Base-by-base conservation (phyloP, 2,113 vertebrate species). In the Hippocampus guttulatus region DNA sequence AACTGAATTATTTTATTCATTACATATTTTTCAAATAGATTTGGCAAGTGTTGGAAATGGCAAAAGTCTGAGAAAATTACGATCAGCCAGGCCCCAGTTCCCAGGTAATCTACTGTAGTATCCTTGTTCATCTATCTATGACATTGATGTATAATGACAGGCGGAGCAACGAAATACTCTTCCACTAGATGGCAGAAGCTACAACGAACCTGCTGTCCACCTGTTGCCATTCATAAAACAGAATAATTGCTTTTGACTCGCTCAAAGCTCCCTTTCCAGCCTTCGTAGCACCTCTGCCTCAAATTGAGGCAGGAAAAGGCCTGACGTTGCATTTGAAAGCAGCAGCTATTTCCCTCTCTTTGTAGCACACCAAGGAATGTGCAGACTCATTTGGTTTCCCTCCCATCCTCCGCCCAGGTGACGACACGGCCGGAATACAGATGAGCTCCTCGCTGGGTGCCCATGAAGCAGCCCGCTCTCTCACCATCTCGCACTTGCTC, bases 351-450 rank as follows among this genome's bases (percentile, higher is more conserved):
- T 70, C 81, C 73, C 70, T 85, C 87, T 73, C 85, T 87, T 86
- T 90, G 88, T 89, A 88, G 83, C 88, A 90, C 88, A 91, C 88
- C 81, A 80, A 83, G 76, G 84, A 90, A 90, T 91, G 86, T 91
- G 90, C 91, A 90, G 89, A 92, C 89, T 91, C 89, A 91, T 92
- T 92, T 89, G 80, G 73, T 92, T 91, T 90, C 79, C 84, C 75
- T 86, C 80, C 85, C 85, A 84, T 87, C 82, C 85, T 88, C 84
- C 78, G 81, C 83, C 84, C 89, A 91, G 90, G 89, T 91, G 90
- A 90, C 83, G 80, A 55, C 84, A 84, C 76, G 84, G 66, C 75
- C 75, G 45, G 91, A 92, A 92, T 93, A 89, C 83, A 88, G 88
- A 93, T 90, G 84, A 91, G 87, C 75, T 57, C 84, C 82, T 81